phyloP scores from a whole-genome alignment of 2,888 invertebrate genomes.

The Esperia sulphurella region DNA sequence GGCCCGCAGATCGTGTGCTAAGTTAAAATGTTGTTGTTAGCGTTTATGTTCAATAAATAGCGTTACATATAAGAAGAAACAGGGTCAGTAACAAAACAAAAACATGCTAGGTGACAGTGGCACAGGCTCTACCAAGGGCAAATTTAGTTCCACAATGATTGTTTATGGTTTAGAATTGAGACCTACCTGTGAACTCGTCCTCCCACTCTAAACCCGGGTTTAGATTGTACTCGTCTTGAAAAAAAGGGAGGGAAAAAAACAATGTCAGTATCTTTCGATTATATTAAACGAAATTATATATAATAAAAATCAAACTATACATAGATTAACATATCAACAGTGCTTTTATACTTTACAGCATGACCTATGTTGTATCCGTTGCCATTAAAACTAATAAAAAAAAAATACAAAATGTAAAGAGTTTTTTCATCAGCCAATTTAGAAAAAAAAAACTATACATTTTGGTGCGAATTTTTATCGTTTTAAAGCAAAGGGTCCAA shows the following conservation, averaged over 20 bases:
- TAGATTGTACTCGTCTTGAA: constrained; percentile 99
- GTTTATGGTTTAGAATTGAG: constrained; percentile 74
- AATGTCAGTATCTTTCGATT: constrained; percentile 78
- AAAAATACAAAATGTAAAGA: background rate
- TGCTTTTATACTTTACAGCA: constrained; percentile 70
- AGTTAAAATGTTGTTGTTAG: constrained; percentile 56
- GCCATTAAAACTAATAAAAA: background rate
- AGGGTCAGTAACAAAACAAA: constrained; percentile 57
- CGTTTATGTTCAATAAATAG: constrained; percentile 49
- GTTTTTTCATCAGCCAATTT: background rate
- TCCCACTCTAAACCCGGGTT: constrained; percentile 99
- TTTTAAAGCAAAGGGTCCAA: constrained; percentile 21
- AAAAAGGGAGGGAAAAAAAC: constrained; percentile 81
- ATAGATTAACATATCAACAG: constrained; percentile 67
- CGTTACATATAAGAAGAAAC: constrained; percentile 46
- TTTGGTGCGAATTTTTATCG: background rate
- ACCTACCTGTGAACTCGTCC: constrained; percentile 99
- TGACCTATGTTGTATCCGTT: constrained; percentile 36
- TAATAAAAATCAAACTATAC: constrained; percentile 57
- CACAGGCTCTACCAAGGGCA: constrained; percentile 74
- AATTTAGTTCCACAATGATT: constrained; percentile 63
- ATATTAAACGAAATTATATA: constrained; percentile 35
- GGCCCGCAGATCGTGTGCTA: constrained; percentile 37
- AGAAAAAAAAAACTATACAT: background rate
- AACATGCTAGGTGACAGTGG: constrained; percentile 72